phyloP scores from a whole-genome alignment of 2,888 invertebrate genomes.

The Sarcophaga carnaria region DNA sequence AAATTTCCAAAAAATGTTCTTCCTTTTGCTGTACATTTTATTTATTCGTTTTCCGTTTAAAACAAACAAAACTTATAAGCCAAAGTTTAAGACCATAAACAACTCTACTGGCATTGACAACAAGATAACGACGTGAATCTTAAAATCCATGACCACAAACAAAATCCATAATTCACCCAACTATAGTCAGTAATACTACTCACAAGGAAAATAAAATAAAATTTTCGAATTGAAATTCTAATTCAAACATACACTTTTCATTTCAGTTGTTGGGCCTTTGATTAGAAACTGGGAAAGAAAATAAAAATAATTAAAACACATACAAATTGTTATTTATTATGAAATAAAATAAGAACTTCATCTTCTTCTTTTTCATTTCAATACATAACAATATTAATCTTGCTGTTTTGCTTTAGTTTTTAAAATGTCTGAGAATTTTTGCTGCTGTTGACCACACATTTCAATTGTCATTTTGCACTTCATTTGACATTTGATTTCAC shows the following conservation, averaged over 20 bases:
- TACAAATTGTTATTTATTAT: neutral
- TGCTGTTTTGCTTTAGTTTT: too few species aligned
- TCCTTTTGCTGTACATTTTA: conserved; percentile 2
- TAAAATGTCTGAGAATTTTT: too few species aligned
- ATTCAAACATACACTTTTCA: neutral
- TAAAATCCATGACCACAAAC: conserved; percentile 39
- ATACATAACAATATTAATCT: neutral
- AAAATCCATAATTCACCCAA: conserved; percentile 35
- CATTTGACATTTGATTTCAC: too few species aligned
- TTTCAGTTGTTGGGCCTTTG: too few species aligned
- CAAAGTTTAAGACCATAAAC: conserved; percentile 61
- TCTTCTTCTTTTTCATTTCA: neutral
- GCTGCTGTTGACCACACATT: too few species aligned
- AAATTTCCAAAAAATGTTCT: conserved; percentile 38
- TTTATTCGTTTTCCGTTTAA: conserved; percentile 19
- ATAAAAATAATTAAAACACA: too few species aligned
- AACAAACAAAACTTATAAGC: conserved; percentile 31
- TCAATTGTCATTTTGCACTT: too few species aligned
- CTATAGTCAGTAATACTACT: neutral
- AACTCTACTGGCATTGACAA: conserved; percentile 14
- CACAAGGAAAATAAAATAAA: neutral
- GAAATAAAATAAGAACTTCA: too few species aligned
- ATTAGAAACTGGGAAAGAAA: too few species aligned
- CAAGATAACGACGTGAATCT: conserved; percentile 50
- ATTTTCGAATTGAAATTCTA: conserved; percentile 10